A percentile compares a stretch with the other conserved stretches of the same genome.
phyloP scores from a whole-genome alignment of 2,888 invertebrate genomes.

The Carcina quercana region DNA sequence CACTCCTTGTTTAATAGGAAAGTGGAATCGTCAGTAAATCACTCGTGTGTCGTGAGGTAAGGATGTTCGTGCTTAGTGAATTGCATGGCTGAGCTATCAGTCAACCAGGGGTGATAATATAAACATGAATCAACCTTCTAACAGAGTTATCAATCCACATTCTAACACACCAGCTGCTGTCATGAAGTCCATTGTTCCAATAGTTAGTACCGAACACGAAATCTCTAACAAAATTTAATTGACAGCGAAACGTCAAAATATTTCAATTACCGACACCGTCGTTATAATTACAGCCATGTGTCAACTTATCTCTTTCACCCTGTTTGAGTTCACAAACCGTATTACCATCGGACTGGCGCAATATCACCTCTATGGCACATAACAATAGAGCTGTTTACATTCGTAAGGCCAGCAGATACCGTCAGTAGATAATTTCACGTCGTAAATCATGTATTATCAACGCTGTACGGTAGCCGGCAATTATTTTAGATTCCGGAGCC shows the following conservation, averaged over 20 bases:
- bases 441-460: conserved; percentile 4
- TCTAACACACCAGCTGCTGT: no score
- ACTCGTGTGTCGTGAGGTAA: no score
- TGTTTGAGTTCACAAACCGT: background rate
- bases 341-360: background rate
- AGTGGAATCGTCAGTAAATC: no score
- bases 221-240: background rate
- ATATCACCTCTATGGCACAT: background rate
- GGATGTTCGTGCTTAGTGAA: no score
- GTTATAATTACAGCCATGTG: conserved; percentile 1
- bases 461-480: conserved; percentile 2
- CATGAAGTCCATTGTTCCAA: no score
- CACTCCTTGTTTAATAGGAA: no score
- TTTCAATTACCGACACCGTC: conserved; percentile 1
- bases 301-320: conserved; percentile 1
- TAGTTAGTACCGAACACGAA: no score
- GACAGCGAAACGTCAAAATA: conserved; percentile 1
- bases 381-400: background rate
- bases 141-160: no score
- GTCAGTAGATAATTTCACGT: background rate
- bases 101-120: no score
- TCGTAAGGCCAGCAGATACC: background rate
- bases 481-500: conserved; percentile 3
- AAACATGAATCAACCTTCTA: no score
- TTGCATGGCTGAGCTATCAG: no score